Percentiles rank a stretch among this genome's conserved stretches.
phyloP scores from a whole-genome alignment of 2,888 invertebrate species.

The Glomeris marginata region DNA sequence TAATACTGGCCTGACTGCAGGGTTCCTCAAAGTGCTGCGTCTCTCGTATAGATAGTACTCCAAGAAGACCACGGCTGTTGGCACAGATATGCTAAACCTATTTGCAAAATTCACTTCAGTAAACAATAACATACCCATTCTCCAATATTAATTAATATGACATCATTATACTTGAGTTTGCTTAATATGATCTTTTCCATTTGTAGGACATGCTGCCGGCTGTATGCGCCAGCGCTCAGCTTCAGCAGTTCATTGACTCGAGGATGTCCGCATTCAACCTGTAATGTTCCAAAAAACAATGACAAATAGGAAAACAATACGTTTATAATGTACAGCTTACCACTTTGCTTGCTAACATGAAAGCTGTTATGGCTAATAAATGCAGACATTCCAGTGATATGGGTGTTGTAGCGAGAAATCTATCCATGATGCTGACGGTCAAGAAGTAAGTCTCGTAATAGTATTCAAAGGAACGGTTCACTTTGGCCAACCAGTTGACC shows the following conservation, averaged over 20 bases:
- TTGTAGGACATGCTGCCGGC: constrained; percentile 10
- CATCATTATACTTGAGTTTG: constrained; percentile 8
- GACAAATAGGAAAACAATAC: not conserved
- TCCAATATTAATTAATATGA: no score
- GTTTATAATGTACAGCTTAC: constrained; percentile 4
- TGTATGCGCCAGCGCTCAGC: constrained; percentile 8
- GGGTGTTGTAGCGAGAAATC: constrained; percentile 9
- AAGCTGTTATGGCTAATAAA: constrained; percentile 8
- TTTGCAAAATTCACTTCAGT: no score
- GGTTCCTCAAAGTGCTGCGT: no score
- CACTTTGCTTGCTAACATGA: constrained; percentile 11
- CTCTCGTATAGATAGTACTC: no score
- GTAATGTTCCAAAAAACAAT: not conserved
- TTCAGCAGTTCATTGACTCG: constrained; percentile 6
- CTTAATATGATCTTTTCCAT: constrained; percentile 12
- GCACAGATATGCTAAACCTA: no score
- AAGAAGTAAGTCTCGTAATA: constrained; percentile 12
- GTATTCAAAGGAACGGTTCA: constrained; percentile 9
- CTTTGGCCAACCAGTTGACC: constrained; percentile 10
- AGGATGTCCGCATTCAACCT: constrained; percentile 11
- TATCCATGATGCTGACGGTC: constrained; percentile 9
- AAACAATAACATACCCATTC: no score
- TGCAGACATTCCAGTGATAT: constrained; percentile 13
- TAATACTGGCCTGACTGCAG: no score
- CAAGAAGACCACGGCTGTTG: no score